Evolutionary conservation across 1,140 invertebrate genomes (phyloP).

Genomic region (Zophobas atratus): DNA sequence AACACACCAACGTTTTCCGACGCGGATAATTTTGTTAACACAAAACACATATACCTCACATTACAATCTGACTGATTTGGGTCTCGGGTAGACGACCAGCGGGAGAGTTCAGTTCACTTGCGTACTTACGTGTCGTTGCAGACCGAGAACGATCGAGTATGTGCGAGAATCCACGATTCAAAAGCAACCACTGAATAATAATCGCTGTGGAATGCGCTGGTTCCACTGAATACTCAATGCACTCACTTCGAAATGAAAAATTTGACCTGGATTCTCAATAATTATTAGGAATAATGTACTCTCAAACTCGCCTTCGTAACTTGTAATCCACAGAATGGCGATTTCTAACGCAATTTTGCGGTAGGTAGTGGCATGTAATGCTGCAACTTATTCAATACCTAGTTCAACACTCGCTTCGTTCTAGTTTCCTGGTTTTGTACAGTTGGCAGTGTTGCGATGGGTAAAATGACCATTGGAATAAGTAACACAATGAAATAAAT

Average conservation of each 20-base stretch:
- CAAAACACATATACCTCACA: conserved; percentile 36
- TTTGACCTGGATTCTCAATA: conserved; percentile 28
- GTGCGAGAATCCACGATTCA: conserved; percentile 29
- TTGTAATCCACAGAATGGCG: conserved; percentile 4
- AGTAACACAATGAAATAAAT: conserved; percentile 21
- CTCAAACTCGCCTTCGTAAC: conserved; percentile 2
- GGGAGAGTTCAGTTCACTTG: conserved; percentile 42
- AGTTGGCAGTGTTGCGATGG: neutral
- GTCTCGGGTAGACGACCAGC: conserved; percentile 46
- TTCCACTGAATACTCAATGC: conserved; percentile 22
- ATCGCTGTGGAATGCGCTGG: conserved; percentile 31
- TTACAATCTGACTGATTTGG: conserved; percentile 42
- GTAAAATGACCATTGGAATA: conserved; percentile 9
- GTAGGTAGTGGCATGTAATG: no score
- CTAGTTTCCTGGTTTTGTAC: conserved; percentile 31
- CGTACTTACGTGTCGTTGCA: conserved; percentile 31
- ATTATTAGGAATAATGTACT: conserved; percentile 27
- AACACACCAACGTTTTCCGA: conserved; percentile 9
- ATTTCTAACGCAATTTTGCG: conserved; percentile 11
- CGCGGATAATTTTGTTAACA: conserved; percentile 13
- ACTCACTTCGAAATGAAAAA: conserved; percentile 31
- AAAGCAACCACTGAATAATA: conserved; percentile 37
- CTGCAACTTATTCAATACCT: neutral
- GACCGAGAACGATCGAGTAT: conserved; percentile 28
- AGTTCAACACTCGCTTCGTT: conserved; percentile 1